Percentiles rank a stretch among this genome's conserved stretches.
phyloP scores from a whole-genome alignment of 2,113 vertebrate species.

The Scomber japonicus region DNA sequence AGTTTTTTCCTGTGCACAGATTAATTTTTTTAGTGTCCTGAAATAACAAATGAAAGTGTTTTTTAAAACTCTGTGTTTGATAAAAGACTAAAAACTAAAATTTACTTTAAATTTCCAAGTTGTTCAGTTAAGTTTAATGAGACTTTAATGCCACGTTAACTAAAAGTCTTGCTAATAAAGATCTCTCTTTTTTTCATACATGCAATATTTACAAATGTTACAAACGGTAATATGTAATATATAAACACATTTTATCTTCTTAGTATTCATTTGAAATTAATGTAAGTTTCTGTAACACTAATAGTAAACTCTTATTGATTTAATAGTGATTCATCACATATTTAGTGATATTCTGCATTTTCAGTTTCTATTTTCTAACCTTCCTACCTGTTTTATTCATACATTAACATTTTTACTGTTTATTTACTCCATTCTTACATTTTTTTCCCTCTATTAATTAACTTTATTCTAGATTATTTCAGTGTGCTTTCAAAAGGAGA shows the following conservation, averaged over 20 bases:
- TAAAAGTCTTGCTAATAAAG: background rate
- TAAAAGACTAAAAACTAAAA: background rate
- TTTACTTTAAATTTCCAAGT: background rate
- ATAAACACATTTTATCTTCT: background rate
- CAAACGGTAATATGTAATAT: background rate
- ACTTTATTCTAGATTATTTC: background rate
- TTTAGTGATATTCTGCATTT: background rate
- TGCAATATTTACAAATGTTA: background rate
- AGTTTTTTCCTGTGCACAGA: constrained; percentile 19
- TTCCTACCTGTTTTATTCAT: constrained; percentile 22
- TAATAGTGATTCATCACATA: background rate
- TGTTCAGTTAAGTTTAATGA: background rate
- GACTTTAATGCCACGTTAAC: background rate
- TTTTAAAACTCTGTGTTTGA: constrained; percentile 9
- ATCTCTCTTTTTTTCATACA: background rate
- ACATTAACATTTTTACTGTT: background rate
- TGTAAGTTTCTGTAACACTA: background rate
- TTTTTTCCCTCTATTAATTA: background rate
- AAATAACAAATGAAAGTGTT: background rate
- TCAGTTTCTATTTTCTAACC: background rate
- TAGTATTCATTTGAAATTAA: background rate
- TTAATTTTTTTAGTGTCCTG: constrained; percentile 24
- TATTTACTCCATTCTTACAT: background rate
- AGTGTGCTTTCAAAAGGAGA: background rate
- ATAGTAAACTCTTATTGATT: constrained; percentile 12